Evolutionary conservation across 2,113 vertebrate species (phyloP).

Genomic region (Corvus moneduloides): DNA sequence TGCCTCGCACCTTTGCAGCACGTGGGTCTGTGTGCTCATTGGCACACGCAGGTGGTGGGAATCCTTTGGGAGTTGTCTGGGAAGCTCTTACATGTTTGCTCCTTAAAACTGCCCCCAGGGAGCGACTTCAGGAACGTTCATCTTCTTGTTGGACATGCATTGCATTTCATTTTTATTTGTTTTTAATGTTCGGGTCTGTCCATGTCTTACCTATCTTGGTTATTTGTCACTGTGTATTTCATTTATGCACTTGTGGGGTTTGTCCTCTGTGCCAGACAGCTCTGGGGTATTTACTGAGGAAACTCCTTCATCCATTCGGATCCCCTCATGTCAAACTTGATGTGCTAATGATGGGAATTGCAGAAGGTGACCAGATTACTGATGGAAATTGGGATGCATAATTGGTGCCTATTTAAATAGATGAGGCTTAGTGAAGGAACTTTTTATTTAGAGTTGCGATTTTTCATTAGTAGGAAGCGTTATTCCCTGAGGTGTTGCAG

Average conservation of each 20-base stretch:
- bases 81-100: background rate
- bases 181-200: background rate
- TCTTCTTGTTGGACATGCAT: background rate
- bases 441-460: background rate
- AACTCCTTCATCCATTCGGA: background rate
- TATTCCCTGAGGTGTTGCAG: background rate
- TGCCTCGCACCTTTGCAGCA: background rate
- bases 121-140: accelerated
- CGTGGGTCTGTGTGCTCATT: accelerated
- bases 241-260: background rate
- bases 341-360: background rate
- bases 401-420: background rate
- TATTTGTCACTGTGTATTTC: background rate
- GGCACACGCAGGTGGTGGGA: accelerated
- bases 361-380: background rate
- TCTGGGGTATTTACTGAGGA: background rate
- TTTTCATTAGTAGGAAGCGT: background rate
- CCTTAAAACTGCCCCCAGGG: background rate
- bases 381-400: background rate
- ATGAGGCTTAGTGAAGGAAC: background rate
- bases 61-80: background rate
- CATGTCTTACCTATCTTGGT: accelerated
- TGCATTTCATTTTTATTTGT: background rate
- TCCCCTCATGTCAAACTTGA: background rate
- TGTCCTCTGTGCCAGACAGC: background rate